Evolutionary conservation across 2,888 invertebrate species (phyloP).

Genomic region (Dicranocentrus wangi): DNA sequence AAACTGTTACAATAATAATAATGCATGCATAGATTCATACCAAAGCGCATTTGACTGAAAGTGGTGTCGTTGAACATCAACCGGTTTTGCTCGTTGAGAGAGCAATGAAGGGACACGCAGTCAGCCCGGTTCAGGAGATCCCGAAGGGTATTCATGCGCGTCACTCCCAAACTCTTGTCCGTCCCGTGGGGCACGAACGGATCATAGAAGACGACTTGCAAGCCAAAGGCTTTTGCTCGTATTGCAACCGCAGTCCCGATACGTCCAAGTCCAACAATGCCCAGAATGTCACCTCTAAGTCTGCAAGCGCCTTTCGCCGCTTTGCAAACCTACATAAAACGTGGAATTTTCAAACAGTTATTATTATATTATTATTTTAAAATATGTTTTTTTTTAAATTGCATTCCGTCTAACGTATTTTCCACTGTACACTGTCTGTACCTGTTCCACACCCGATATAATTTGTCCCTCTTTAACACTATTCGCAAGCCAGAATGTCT

Average conservation of each 20-base stretch:
- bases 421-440: too few species aligned
- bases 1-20: too few species aligned
- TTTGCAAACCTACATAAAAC: constrained; percentile 96
- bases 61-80: constrained; percentile 99
- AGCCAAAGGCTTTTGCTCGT: constrained; percentile 99
- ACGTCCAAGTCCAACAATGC: constrained; percentile 96
- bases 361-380: too few species aligned
- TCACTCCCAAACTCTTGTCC: constrained; percentile 96
- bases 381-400: too few species aligned
- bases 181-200: constrained; percentile 99
- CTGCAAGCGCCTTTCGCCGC: constrained; percentile 94
- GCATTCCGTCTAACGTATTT: too few species aligned
- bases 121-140: constrained; percentile 98
- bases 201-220: constrained; percentile 99
- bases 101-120: constrained; percentile 99
- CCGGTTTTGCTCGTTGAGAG: constrained; percentile 99
- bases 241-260: constrained; percentile 97
- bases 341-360: too few species aligned
- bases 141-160: constrained; percentile 96
- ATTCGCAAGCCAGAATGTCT: constrained; percentile 99
- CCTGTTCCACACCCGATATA: constrained; percentile 89
- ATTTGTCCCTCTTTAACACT: constrained; percentile 99
- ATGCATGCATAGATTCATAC: constrained; percentile 75
- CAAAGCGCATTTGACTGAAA: constrained; percentile 98
- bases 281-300: constrained; percentile 98